Base-by-base conservation (phyloP, 2,888 invertebrate species). In the Chouioia cunea region DNA sequence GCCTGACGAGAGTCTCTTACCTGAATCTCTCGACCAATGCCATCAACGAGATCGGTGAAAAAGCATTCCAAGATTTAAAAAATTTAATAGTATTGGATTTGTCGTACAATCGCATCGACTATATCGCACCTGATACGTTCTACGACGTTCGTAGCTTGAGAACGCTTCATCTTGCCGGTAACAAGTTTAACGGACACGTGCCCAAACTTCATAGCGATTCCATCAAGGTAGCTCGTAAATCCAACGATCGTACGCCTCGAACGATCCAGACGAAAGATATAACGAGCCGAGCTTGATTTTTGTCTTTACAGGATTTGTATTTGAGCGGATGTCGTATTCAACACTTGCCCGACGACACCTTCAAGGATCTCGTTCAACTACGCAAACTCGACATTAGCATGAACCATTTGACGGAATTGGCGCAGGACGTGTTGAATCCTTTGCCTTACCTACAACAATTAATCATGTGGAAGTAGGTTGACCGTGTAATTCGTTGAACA, bases 31-130 rank as follows among this genome's bases (percentile, higher is more conserved):
- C 86, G 1, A 75, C 79, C 56, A 89, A 89, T 74, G 78, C 83
- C 4, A 87, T 89, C 75, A 83, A 78, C 6, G 83, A 85, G 57
- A 84, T 89, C 52, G 84, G 81, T 14, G 73, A 83, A 1, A 79
- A 81, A 27, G 87, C 88, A 2, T 89, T 89, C 73, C 79, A 80
- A 44, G 86, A 86, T 2, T 80, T 88, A 62, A 74, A 82, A 3
- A 85, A 88, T 64, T 82, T 89, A 10, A 80, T 84, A 10, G 81
- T 85, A 47, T 78, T 89, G 23, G 88, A 88, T 73, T 75, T 89
- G 70, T 87, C 88, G 27, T 76, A 76, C 59, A 89, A 89, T 78
- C 82, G 83, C 66, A 77, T 89, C 14, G 79, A 85, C 47, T 80
- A 79, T 48, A 77, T 89, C 44, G 79, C 82, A 1, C 77, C 85